phyloP scores from a whole-genome alignment of 2,888 invertebrate species.

The Muscina levida region DNA sequence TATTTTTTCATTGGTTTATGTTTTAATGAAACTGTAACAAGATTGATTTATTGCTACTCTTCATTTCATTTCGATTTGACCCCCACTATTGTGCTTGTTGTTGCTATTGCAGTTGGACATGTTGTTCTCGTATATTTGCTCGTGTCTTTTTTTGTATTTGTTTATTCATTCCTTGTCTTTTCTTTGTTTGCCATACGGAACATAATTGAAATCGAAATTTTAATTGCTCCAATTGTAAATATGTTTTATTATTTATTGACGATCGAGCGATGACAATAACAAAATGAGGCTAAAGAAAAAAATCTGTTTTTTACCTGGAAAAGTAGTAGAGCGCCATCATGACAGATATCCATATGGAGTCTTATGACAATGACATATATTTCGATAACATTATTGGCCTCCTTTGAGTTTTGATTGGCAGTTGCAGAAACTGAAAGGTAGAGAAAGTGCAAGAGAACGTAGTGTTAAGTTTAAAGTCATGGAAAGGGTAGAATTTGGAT shows the following conservation, averaged over 20 bases:
- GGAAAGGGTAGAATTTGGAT: too few relatives aligned
- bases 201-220: slow-evolving; percentile 50
- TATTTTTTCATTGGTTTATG: too few relatives aligned
- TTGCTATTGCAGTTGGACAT: neutral
- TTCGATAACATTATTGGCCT: too few relatives aligned
- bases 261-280: neutral
- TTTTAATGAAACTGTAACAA: neutral
- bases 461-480: too few relatives aligned
- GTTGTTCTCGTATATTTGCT: too few relatives aligned
- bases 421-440: too few relatives aligned
- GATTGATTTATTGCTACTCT: neutral
- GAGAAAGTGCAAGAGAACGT: too few relatives aligned
- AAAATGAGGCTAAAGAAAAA: neutral
- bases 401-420: too few relatives aligned
- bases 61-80: neutral
- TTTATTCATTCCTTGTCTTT: neutral
- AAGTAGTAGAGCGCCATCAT: too few relatives aligned
- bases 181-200: slow-evolving; percentile 13
- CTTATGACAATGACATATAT: too few relatives aligned
- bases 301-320: too few relatives aligned
- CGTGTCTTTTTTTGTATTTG: neutral
- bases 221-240: slow-evolving; percentile 48
- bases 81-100: neutral
- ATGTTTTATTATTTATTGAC: slow-evolving; percentile 41
- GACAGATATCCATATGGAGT: too few relatives aligned